Evolutionary conservation across 2,113 vertebrate genomes (phyloP), one percentile per base, ranked within the genome.

Genomic region (Chrysochloris asiatica): DNA sequence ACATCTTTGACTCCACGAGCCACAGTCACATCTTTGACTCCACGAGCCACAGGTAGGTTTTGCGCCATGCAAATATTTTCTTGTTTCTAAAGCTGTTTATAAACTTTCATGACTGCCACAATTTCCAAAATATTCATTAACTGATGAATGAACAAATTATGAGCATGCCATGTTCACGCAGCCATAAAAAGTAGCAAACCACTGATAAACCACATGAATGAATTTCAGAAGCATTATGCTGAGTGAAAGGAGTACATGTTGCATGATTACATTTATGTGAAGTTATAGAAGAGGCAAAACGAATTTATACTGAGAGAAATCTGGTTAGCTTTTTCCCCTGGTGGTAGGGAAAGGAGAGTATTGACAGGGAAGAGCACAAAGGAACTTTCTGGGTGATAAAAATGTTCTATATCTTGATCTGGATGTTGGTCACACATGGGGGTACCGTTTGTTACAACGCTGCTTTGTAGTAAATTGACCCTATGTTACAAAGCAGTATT

Each of bases 201-300:
- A 12, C 22, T 13, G 19, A 22, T 8, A 48, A 8, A 14, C 17
- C 38, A 11, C 8, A 0, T 4, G 4, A 28, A 2, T 8, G 30
- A 41, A 6, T 38, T 22, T 14, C 38, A 69, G 14, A 28, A 30
- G 72, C 30, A 0, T 3, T 24, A 17, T 0, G 4, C 52, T 14
- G 6, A 77, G 47, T 30, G 45, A 82, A 77, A 26, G 72, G 71
- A 45, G 36, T 50, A 43, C 3, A 0, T 63, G 61, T 41, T 38
- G 7, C 21, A 4, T 19, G n/a, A 4, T 43, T 30, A 30, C 36
- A 2, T 47, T 38, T 10, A 0, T 36, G 19, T 19, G 17, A 7
- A 3, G 12, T 56, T 73, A 30, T 33, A 3, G 21, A 52, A 41
- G 77, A 77, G 41, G 52, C 30, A 52, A 33, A 24, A 14, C 48